Conservation (phyloP, 2,113 vertebrate species). For the Cisticola juncidis region DNA sequence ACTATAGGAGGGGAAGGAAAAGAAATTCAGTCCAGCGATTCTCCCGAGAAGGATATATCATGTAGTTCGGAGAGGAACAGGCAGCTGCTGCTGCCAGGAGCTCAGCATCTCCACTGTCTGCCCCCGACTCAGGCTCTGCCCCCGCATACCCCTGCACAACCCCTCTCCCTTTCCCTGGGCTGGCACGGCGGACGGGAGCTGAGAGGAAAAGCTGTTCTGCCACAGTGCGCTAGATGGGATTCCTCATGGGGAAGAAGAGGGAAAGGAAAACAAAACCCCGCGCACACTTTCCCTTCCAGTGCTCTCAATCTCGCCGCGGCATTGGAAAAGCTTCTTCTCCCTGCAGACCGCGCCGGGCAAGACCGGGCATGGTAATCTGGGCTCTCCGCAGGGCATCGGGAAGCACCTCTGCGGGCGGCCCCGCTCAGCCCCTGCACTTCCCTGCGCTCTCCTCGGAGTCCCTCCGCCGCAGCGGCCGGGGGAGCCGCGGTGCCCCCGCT, state of each 20-base stretch:
- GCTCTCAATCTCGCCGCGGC: not conserved
- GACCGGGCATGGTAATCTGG: accelerated
- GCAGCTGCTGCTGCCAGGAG: not conserved
- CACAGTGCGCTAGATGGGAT: not conserved
- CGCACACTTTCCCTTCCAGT: not conserved
- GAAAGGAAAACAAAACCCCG: not conserved
- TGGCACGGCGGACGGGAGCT: not conserved
- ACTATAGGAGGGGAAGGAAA: not conserved
- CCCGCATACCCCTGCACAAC: not conserved
- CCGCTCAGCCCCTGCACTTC: not conserved
- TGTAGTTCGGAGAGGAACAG: not conserved
- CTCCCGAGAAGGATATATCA: not conserved
- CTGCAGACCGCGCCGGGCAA: too few species aligned
- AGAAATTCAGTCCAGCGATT: not conserved
- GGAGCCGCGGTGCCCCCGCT: not conserved
- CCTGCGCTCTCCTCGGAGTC: not conserved
- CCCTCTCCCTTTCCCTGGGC: not conserved
- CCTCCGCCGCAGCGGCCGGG: not conserved
- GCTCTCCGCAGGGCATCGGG: not conserved
- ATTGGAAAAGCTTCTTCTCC: not conserved
- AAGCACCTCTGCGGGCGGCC: not conserved
- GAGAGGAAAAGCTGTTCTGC: not conserved
- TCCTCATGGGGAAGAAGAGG: not conserved
- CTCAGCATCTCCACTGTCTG: not conserved
- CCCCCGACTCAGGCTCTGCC: not conserved